Base-by-base conservation (phyloP, 2,888 invertebrate species). In the Stomorhina lunata region DNA sequence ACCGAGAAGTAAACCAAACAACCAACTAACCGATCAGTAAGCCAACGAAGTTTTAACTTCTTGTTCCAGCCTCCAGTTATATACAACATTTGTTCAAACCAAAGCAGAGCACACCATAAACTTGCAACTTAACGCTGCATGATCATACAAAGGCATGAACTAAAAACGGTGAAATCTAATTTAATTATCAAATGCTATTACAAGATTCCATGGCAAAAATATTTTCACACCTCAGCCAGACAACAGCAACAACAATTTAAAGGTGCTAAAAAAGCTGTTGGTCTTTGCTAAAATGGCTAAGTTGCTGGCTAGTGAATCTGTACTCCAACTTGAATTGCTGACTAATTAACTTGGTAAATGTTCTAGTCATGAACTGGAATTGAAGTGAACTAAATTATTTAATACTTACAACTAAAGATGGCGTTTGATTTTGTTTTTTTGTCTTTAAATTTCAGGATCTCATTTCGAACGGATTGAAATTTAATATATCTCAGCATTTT, bases 151-250 rank as follows among this genome's bases (percentile, higher is more conserved):
- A 63, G 45, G 72, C 72, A 43, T 79, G 53, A 22, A 80, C 83
- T 80, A 82, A 82, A 85, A 81, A 84, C 79, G 78, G 85, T 37
- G 48, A 79, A 66, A 81, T 69, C 82, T 83, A 84, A 85, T 84
- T 85, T 85, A 85, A 84, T 85, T 84, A 84, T 80, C 81, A 85
- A 81, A 77, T 78, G 83, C 69, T 80, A 53, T 80, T 71, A 72
- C 80, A 81, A 85, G 84, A 85, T 85, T 81, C 84, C 81, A 77
- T 27, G 50, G 68, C 80, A 59, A 77, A 81, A 83, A 77, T 79
- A 77, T 84, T 84, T 84, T 84, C 84, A 84, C 84, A 84, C 84
- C 84, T 84, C 72, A 79, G 12, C 57, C 40, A 73, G 43, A 25
- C 65, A 48, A 53, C 57, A n/a, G n/a, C n/a, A n/a, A n/a, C n/a